phyloP scores from a whole-genome alignment of 2,113 vertebrate genomes.

The Penelope pileata region DNA sequence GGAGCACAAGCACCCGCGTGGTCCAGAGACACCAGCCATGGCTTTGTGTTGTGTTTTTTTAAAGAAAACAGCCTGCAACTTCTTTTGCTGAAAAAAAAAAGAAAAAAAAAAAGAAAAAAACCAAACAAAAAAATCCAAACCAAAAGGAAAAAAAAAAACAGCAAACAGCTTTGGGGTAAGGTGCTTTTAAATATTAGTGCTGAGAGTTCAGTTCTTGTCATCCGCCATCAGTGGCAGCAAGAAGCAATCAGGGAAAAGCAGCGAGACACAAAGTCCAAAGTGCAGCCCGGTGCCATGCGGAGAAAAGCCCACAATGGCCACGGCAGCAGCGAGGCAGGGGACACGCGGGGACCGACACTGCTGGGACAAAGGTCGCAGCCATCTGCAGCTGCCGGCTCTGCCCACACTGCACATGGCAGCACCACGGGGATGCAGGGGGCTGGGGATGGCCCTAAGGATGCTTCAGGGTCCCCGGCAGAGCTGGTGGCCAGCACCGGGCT shows the following conservation, averaged over 20 bases:
- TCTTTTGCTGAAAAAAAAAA: background rate
- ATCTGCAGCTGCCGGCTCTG: background rate
- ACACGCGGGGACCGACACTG: rapidly evolving
- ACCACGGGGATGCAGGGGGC: rapidly evolving
- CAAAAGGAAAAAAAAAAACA: too few relatives aligned
- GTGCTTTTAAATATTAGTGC: background rate
- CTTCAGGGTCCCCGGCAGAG: background rate
- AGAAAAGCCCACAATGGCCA: background rate
- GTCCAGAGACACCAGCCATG: background rate
- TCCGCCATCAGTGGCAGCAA: rapidly evolving
- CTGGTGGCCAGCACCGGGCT: background rate
- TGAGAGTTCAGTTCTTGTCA: background rate
- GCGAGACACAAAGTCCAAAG: background rate
- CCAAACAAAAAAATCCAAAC: too few relatives aligned
- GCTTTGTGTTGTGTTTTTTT: background rate
- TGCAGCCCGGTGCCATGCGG: background rate
- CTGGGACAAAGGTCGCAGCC: background rate
- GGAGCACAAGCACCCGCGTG: background rate
- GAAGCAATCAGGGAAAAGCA: background rate
- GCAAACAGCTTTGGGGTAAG: background rate
- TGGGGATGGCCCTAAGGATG: background rate
- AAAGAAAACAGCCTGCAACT: background rate
- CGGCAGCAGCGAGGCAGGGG: background rate
- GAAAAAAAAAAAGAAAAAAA: too few relatives aligned
- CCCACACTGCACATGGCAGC: too few relatives aligned